These are phyloP conservation scores for Stegastes partitus DNA, from an alignment of 2,113 vertebrate genomes.

Conservation along the genomic window DNA sequence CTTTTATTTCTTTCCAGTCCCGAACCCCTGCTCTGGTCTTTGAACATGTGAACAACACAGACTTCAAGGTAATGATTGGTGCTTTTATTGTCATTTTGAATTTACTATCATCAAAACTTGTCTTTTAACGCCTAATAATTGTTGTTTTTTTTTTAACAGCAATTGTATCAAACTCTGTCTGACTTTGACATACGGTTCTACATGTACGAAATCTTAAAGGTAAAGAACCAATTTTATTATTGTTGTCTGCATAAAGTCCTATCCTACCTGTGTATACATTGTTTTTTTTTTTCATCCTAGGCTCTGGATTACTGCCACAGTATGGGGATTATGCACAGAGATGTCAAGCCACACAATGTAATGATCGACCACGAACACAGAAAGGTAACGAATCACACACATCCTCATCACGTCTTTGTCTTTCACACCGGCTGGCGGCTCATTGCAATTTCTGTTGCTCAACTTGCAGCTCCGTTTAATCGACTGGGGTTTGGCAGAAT, in stretches of 20 bases:
- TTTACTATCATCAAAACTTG: accelerated
- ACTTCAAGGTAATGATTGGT: conserved; percentile 87
- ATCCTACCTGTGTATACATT: neutral
- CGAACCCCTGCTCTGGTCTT: conserved; percentile 91
- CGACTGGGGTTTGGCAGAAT: conserved; percentile 92
- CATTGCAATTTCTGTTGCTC: neutral
- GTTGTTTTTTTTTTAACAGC: conserved; percentile 70
- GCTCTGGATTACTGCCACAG: conserved; percentile 88
- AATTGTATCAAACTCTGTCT: conserved; percentile 91
- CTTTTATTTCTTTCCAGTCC: conserved; percentile 75
- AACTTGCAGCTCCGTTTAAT: conserved; percentile 87
- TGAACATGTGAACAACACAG: conserved; percentile 92
- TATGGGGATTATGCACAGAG: conserved; percentile 93
- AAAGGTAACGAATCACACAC: conserved; percentile 81
- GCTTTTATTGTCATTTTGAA: neutral
- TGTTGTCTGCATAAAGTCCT: neutral
- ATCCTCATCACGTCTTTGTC: neutral
- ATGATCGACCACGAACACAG: conserved; percentile 93
- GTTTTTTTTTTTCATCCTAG: conserved; percentile 40
- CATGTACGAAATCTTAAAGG: conserved; percentile 93
- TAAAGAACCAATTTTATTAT: conserved; percentile 55
- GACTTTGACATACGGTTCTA: conserved; percentile 93
- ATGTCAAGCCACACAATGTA: conserved; percentile 92
- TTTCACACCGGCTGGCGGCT: neutral
- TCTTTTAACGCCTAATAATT: neutral